Base-by-base conservation (phyloP, 37 sponge, comb jelly and placozoan genomes). In the Dysidea cf. avara region DNA sequence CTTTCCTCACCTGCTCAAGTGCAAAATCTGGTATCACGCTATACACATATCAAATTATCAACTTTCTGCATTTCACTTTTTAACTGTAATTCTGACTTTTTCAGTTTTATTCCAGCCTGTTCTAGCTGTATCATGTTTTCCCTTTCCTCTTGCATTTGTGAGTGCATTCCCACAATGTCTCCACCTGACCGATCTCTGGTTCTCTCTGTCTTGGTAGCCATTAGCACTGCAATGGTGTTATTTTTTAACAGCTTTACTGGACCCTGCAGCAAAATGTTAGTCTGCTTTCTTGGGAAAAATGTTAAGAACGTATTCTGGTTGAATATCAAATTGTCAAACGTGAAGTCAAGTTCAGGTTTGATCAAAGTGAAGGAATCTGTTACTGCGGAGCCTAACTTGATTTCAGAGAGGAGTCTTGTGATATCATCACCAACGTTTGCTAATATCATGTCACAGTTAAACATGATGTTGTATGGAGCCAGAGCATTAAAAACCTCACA, bases 381-480 rank as follows among this genome's bases (percentile, higher is more conserved):
- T 24, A 90, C 39, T 25, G 35, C 40, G 1, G 53, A 39, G 3
- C 29, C 35, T 1, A 43, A 43, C 5, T 43, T 5, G 9, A 57
- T 82, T 0, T 32, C 37, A 12, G 87, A 80, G 48, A 91, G 46
- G 2, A 91, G 39, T 4, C 89, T 72, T 13, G 39, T 64, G 55
- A 95, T 56, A 34, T 88, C 78, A 14, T 54, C 54, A 1, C 92
- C 96, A 47, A 81, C 71, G 50, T 78, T 68, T 1, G 14, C 28
- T 47, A 95, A 70, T 30, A 63, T 52, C 22, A 91, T 40, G 34
- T 75, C 60, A 5, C 60, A 31, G 50, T 75, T 79, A 48, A 95
- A 91, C 7, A 87, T 84, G 51, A 91, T 39, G 56, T 95, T 92
- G 49, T 87, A 95, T 0, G 96, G 96, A 56, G 91, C 91, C 1